These are phyloP conservation scores for Hiodon alosoides DNA, from an alignment of 2,113 vertebrate genomes.

Conservation along the genomic window DNA sequence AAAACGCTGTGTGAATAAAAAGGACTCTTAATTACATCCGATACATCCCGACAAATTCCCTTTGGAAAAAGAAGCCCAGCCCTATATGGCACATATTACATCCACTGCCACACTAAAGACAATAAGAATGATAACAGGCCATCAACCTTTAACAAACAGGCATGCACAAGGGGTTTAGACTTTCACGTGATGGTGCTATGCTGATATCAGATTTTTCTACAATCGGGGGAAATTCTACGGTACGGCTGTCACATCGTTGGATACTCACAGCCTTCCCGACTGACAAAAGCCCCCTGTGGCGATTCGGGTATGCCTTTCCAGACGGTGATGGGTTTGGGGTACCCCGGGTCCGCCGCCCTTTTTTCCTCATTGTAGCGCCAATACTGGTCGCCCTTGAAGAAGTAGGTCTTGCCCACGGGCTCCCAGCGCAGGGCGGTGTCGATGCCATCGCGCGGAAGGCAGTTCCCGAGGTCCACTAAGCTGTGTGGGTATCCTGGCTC, in stretches of 20 bases:
- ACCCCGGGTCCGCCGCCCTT: conserved; percentile 79
- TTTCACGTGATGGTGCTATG: no score
- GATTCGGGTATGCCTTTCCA: conserved; percentile 91
- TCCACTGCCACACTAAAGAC: no score
- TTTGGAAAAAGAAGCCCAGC: neutral
- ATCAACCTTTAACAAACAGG: neutral
- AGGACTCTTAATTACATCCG: neutral
- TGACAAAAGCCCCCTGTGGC: conserved; percentile 94
- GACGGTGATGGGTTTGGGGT: conserved; percentile 90
- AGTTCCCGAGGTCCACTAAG: conserved; percentile 83
- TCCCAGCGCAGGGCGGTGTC: conserved; percentile 95
- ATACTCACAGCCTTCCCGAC: conserved; percentile 92
- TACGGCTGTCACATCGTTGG: neutral
- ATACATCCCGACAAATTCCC: neutral
- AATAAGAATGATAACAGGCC: neutral
- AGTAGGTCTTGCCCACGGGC: conserved; percentile 92
- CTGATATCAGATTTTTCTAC: neutral
- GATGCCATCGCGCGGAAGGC: conserved; percentile 87
- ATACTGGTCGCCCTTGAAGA: conserved; percentile 95
- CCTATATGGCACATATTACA: no score
- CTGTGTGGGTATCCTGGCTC: conserved; percentile 93
- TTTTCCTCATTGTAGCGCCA: conserved; percentile 98
- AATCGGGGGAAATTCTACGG: neutral
- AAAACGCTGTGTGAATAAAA: neutral
- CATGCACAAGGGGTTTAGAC: neutral